These are phyloP conservation scores for Phataginus tetradactyla DNA, from an alignment of 2,797 vertebrate species.

Conservation along the genomic window DNA sequence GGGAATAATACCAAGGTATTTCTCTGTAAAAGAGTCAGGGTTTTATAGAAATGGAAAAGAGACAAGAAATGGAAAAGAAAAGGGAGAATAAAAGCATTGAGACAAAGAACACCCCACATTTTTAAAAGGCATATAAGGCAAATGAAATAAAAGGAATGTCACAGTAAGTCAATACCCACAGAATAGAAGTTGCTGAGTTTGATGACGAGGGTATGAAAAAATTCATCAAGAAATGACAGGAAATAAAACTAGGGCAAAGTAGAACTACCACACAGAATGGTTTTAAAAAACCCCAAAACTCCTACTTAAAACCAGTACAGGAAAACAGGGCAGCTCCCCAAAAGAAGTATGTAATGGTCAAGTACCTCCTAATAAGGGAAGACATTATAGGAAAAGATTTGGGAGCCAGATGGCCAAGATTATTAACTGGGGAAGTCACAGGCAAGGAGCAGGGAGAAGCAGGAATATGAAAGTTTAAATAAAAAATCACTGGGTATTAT, in stretches of 20 bases:
- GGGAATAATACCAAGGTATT: neutral
- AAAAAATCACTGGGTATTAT: neutral
- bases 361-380: neutral
- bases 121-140: neutral
- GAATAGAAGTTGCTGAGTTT: neutral
- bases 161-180: neutral
- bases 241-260: slow-evolving; percentile 29
- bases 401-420: neutral
- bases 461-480: neutral
- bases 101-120: neutral
- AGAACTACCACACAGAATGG: neutral
- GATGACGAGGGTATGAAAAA: neutral
- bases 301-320: slow-evolving; percentile 23
- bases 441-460: neutral
- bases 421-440: neutral
- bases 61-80: neutral
- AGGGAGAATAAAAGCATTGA: neutral
- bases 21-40: neutral
- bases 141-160: neutral
- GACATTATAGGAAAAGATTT: neutral
- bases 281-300: neutral
- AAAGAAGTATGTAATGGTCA: slow-evolving; percentile 24
- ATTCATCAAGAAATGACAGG: neutral
- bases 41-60: neutral
- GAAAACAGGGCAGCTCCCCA: neutral